Evolutionary conservation across 2,797 vertebrate species (phyloP).

Genomic region (Chanos chanos): DNA sequence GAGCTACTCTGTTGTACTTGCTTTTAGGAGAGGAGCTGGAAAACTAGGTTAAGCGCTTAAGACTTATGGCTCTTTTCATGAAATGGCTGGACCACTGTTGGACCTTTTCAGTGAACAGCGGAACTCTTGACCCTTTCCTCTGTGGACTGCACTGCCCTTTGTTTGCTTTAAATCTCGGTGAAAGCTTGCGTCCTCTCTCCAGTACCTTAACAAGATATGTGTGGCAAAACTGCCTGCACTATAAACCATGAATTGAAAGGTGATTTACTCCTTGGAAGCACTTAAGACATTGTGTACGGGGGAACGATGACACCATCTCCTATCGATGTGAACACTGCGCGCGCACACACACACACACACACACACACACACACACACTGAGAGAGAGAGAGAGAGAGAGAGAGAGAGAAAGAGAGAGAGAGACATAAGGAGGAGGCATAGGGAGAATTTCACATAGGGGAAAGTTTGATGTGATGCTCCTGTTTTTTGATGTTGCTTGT

Average conservation of each 20-base stretch:
- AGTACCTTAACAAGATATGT: constrained; percentile 59
- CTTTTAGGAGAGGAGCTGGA: too few species aligned
- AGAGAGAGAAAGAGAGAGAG: neutral
- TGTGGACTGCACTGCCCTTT: constrained; percentile 51
- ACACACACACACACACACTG: too few species aligned
- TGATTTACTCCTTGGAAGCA: constrained; percentile 54
- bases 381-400: neutral
- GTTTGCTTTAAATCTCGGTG: constrained; percentile 61
- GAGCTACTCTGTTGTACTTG: too few species aligned
- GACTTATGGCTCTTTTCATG: too few species aligned
- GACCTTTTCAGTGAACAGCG: too few species aligned
- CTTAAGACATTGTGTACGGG: constrained; percentile 52
- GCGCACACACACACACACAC: too few species aligned
- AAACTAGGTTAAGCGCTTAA: too few species aligned
- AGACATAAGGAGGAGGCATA: neutral
- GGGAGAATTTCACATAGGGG: too few species aligned
- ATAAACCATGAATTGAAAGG: constrained; percentile 39
- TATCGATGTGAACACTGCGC: too few species aligned
- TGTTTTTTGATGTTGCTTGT: too few species aligned
- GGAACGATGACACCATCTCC: constrained; percentile 42
- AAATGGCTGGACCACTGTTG: too few species aligned
- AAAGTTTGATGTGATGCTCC: too few species aligned
- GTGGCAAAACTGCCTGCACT: constrained; percentile 42
- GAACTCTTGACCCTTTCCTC: constrained; percentile 16
- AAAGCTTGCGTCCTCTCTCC: constrained; percentile 57